Conservation (phyloP, 2,113 vertebrate genomes). For the Prunella fulvescens region DNA sequence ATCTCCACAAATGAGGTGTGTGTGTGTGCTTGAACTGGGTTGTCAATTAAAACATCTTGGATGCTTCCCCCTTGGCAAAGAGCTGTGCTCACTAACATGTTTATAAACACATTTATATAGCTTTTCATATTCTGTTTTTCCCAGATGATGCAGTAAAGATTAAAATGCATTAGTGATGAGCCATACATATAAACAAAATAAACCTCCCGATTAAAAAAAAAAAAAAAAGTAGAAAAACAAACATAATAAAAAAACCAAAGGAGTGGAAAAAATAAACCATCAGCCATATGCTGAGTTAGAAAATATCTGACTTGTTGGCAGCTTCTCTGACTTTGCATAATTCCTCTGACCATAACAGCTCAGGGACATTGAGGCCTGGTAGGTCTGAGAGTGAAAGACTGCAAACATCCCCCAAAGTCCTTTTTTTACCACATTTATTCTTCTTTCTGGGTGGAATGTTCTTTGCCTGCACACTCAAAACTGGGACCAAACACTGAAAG, state of each 20-base stretch:
- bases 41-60: constrained; percentile 12
- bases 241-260: constrained; percentile 2
- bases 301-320: neutral
- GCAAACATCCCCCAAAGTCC: neutral
- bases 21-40: neutral
- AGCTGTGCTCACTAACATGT: neutral
- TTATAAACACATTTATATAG: constrained; percentile 58
- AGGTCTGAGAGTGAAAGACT: neutral
- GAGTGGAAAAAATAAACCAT: neutral
- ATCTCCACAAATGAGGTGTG: neutral
- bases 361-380: neutral
- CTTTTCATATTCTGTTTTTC: constrained; percentile 39
- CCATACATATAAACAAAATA: constrained; percentile 3
- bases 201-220: constrained; percentile 23
- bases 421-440: neutral
- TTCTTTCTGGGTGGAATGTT: neutral
- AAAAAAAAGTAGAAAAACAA: neutral
- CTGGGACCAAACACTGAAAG: neutral
- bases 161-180: constrained; percentile 21
- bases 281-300: neutral
- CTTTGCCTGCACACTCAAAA: neutral
- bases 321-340: neutral
- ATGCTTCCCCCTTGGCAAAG: constrained; percentile 14
- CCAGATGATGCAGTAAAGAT: constrained; percentile 49
- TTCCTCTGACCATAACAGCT: neutral